Evolutionary conservation across 1,140 invertebrate species (phyloP).

Genomic region (Thereuonema tuberculata): DNA sequence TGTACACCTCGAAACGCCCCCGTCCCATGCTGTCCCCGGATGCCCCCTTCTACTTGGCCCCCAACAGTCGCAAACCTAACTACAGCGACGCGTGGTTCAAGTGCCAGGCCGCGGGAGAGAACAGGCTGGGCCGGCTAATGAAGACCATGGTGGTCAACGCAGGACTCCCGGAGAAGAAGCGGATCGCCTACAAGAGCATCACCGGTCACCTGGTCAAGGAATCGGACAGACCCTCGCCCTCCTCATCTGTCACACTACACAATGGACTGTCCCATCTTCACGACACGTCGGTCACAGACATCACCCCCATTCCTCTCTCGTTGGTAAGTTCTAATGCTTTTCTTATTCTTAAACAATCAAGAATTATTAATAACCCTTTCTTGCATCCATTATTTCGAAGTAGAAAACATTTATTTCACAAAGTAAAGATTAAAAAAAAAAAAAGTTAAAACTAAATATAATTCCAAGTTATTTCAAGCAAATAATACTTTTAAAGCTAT

Average conservation of each 20-base stretch:
- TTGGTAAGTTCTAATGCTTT: constrained; percentile 6
- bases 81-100: constrained; percentile 7
- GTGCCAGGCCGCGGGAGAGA: constrained; percentile 5
- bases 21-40: neutral
- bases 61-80: neutral
- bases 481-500: too few relatives aligned
- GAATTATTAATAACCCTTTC: too few relatives aligned
- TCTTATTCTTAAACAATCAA: too few relatives aligned
- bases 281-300: too few relatives aligned
- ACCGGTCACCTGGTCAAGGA: neutral
- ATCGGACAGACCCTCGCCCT: neutral
- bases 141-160: constrained; percentile 6
- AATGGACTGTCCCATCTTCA: constrained; percentile 2
- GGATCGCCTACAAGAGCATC: constrained; percentile 5
- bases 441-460: too few relatives aligned
- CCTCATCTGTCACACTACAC: neutral
- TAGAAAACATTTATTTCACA: too few relatives aligned
- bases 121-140: neutral
- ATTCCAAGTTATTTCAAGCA: too few relatives aligned
- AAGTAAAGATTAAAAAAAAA: too few relatives aligned
- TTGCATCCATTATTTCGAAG: too few relatives aligned
- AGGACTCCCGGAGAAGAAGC: constrained; percentile 4
- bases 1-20: neutral
- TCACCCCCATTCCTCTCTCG: neutral
- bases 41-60: neutral